Evolutionary conservation across 2,888 invertebrate species (phyloP).

Genomic region (Notodonta dromedarius): DNA sequence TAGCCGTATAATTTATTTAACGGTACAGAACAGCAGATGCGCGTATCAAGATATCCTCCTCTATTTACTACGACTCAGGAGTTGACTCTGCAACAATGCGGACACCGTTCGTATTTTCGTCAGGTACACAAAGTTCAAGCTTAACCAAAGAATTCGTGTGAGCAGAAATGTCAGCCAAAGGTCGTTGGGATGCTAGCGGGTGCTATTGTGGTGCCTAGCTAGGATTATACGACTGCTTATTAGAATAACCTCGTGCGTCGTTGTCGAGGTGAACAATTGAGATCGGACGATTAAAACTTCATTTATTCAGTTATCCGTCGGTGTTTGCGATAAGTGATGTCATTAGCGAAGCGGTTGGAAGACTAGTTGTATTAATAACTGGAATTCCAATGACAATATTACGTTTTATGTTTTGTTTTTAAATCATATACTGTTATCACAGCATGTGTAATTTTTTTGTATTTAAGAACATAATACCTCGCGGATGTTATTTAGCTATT

Average conservation of each 20-base stretch:
- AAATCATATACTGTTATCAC: not conserved
- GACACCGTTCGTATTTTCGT: slow-evolving; percentile 58
- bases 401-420: not conserved
- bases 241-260: slow-evolving; percentile 58
- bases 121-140: slow-evolving; percentile 61
- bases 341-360: slow-evolving; percentile 17
- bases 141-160: slow-evolving; percentile 62
- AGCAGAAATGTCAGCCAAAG: slow-evolving; percentile 75
- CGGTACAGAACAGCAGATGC: not conserved
- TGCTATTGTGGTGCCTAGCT: slow-evolving; percentile 42
- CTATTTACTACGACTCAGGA: slow-evolving; percentile 36
- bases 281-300: slow-evolving; percentile 46
- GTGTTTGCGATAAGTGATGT: slow-evolving; percentile 34
- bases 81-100: slow-evolving; percentile 61
- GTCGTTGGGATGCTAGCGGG: slow-evolving; percentile 53
- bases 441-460: not conserved
- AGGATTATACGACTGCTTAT: slow-evolving; percentile 32
- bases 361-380: slow-evolving; percentile 16
- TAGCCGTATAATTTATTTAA: not conserved
- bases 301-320: slow-evolving; percentile 38
- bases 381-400: slow-evolving; percentile 22
- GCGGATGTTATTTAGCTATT: not conserved
- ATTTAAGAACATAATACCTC: not conserved
- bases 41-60: slow-evolving; percentile 23
- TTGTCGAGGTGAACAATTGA: slow-evolving; percentile 47